Evolutionary conservation across 1,140 invertebrate genomes (phyloP), one percentile per base, ranked within the genome.

Genomic region (Ostrea edulis): DNA sequence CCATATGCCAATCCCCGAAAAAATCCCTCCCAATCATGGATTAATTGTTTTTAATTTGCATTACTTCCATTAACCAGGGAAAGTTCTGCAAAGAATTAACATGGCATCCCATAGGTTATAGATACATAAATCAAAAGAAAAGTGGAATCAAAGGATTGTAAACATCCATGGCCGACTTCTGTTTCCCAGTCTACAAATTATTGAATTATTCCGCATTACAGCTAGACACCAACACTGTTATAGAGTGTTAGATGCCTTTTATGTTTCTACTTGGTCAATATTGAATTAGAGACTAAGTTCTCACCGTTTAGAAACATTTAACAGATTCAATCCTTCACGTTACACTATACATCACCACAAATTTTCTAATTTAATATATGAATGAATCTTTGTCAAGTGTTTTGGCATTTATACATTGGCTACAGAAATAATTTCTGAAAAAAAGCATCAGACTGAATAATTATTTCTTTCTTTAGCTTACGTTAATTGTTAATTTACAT

Each of bases 21-120:
- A 25, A 77, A 77, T 29, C 29, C n/a, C 25, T 35, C 29, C 68
- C 22, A 29, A 77, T 77, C 68, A 35, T 77, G 68, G 29, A 77
- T 77, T 77, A 77, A 77, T 77, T 77, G 68, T 77, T 77, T 77
- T 77, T 77, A 77, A 77, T 77, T 29, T 77, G 12, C 9, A 29
- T 35, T 0, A 35, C 68, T 35, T 29, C 68, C 68, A 29, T 77
- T 77, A 77, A 77, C 25, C 29, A 77, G 68, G 29, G 12, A 77
- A 77, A 77, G 68, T 29, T 77, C 22, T 77, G 68, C 68, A 77
- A 77, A 77, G 68, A 77, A 77, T 77, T 77, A 77, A 77, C 25
- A 77, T 29, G 68, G 68, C 68, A 77, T 77, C 68, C 25, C 29
- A 77, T 14, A 77, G 68, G 68, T 77, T 77, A 25, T 77, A 77